Conservation (phyloP, 2,113 vertebrate genomes). For the Lepus europaeus region DNA sequence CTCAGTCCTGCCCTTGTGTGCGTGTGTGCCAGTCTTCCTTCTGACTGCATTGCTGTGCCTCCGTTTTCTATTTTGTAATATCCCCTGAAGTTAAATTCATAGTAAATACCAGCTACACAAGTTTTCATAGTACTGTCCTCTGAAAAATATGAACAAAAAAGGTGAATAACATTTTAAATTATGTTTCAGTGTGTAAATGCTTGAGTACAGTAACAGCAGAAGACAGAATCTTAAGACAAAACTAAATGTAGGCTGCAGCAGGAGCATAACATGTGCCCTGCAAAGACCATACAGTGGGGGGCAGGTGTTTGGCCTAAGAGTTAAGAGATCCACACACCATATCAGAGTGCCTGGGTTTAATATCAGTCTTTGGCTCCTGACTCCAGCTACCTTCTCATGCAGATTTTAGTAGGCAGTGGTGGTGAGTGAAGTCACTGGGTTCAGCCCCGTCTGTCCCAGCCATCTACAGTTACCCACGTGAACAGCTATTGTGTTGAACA, state of each 20-base stretch:
- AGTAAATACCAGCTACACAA: not conserved
- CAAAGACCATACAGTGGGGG: not conserved
- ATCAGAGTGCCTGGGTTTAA: no score
- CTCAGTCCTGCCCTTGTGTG: not conserved
- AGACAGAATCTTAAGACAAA: not conserved
- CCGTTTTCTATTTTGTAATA: constrained; percentile 13
- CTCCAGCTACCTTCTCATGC: no score
- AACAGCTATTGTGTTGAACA: not conserved
- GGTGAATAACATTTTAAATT: constrained; percentile 11
- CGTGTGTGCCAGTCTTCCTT: not conserved
- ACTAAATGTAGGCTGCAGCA: not conserved
- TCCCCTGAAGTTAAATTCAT: not conserved
- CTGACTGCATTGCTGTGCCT: not conserved
- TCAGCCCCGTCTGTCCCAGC: no score
- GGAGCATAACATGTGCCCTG: not conserved
- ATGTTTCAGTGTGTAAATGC: not conserved
- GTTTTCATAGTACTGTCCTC: not conserved
- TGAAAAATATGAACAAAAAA: constrained; percentile 23
- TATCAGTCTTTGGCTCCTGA: no score
- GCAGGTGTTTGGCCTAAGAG: no score
- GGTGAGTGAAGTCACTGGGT: no score
- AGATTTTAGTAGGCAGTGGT: no score
- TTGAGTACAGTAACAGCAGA: not conserved
- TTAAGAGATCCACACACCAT: no score
- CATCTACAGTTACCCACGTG: no score